These are phyloP conservation scores for Petaurus breviceps DNA, from an alignment of 2,113 vertebrate genomes.

Conservation along the genomic window DNA sequence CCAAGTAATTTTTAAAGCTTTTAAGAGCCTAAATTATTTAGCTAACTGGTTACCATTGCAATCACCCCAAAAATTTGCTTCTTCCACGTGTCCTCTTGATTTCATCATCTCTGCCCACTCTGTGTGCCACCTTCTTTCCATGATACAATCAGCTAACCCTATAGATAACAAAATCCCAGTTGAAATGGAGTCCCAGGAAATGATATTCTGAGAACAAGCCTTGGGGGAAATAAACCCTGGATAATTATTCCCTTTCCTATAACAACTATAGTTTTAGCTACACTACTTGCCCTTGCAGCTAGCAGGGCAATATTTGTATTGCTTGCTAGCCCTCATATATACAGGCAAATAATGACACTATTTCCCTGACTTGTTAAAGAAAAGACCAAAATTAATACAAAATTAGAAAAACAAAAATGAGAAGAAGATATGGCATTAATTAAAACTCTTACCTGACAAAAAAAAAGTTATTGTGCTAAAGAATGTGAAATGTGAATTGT, in stretches of 20 bases:
- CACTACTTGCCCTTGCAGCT: too few relatives aligned
- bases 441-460: background rate
- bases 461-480: background rate
- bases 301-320: too few relatives aligned
- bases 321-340: too few relatives aligned
- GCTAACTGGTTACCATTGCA: background rate
- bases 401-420: background rate
- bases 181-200: background rate
- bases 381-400: background rate
- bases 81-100: background rate
- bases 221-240: background rate
- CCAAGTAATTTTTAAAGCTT: background rate
- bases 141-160: background rate
- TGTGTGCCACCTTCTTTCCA: background rate
- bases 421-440: background rate
- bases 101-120: background rate
- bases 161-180: background rate
- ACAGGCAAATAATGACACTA: background rate
- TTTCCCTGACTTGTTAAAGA: background rate
- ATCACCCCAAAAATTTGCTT: background rate
- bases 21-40: too few relatives aligned
- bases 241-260: background rate
- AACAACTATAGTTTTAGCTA: background rate
- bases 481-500: background rate
- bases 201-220: background rate